These are phyloP conservation scores for Varanus komodoensis DNA, from an alignment of 2,113 vertebrate species.

Conservation along the genomic window DNA sequence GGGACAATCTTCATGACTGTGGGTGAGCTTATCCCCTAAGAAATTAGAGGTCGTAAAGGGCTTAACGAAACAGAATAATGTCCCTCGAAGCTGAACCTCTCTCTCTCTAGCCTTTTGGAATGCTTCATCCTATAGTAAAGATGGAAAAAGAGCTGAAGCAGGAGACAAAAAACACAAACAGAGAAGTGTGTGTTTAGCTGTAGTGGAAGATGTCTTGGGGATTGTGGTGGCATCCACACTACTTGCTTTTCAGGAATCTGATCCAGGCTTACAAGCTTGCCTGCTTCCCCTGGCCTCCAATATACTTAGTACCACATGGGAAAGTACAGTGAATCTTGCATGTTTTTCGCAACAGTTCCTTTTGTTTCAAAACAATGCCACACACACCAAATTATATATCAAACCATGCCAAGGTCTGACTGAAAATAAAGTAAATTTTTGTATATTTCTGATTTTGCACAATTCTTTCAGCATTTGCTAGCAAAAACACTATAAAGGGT, in stretches of 20 bases:
- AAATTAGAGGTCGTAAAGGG: neutral
- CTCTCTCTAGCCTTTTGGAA: neutral
- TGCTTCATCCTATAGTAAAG: neutral
- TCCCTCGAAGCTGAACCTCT: neutral
- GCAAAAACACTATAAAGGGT: neutral
- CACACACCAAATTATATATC: neutral
- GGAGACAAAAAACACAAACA: neutral
- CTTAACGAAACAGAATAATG: neutral
- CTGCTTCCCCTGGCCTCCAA: neutral
- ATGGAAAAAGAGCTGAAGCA: neutral
- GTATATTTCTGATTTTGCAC: neutral
- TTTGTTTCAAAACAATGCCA: neutral
- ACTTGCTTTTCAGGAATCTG: neutral
- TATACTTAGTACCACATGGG: neutral
- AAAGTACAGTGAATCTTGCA: neutral
- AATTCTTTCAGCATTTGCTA: neutral
- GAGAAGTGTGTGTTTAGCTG: neutral
- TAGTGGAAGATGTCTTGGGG: neutral
- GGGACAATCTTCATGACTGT: neutral
- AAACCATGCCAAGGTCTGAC: neutral
- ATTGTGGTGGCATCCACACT: neutral
- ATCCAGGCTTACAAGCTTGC: neutral
- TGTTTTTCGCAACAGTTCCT: neutral
- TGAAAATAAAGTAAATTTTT: neutral
- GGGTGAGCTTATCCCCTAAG: neutral